phyloP scores from a whole-genome alignment of 2,888 invertebrate species.

The Frankliniella intonsa region DNA sequence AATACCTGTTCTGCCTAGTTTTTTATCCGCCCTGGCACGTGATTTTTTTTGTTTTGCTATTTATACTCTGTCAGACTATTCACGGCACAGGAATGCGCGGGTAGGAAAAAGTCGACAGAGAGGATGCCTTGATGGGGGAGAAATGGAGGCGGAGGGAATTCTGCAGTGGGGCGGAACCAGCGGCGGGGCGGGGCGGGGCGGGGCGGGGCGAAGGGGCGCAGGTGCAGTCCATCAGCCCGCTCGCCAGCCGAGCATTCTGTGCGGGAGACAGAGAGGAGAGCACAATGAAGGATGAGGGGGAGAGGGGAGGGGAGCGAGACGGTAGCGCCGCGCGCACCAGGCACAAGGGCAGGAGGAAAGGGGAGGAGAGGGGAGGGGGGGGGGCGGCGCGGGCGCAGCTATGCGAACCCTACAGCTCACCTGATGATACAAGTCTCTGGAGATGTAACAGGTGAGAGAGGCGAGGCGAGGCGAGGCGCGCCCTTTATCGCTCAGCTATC shows the following conservation, averaged over 20 bases:
- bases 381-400: no score
- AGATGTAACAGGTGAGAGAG: constrained; percentile 16
- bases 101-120: neutral
- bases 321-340: no score
- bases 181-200: neutral
- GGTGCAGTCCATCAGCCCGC: neutral
- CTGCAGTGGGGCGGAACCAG: neutral
- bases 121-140: no score
- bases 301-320: no score
- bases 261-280: neutral
- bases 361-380: neutral
- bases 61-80: neutral
- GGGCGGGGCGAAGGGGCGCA: neutral
- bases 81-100: neutral
- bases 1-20: neutral
- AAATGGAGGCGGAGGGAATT: neutral
- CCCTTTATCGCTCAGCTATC: neutral
- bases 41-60: neutral
- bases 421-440: constrained; percentile 20
- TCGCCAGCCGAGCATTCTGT: neutral
- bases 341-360: neutral
- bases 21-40: neutral
- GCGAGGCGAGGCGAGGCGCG: neutral
- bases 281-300: neutral
- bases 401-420: neutral